Evolutionary conservation across 2,888 invertebrate species (phyloP).

Genomic region (Platypus cylindrus): DNA sequence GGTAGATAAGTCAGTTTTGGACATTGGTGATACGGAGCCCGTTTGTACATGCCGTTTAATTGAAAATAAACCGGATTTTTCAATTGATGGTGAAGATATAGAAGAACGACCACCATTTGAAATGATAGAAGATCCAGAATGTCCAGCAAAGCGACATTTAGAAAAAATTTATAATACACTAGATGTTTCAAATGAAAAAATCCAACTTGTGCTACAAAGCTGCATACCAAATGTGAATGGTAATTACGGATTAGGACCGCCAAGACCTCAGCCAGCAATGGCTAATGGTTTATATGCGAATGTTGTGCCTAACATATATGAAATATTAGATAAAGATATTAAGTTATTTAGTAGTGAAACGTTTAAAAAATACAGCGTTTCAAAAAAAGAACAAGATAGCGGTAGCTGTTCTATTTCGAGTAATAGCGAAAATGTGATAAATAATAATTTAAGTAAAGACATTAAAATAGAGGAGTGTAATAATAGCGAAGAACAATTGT

Average conservation of each 20-base stretch:
- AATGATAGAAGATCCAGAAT: conserved; percentile 42
- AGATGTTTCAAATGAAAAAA: conserved; percentile 37
- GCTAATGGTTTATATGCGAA: conserved; percentile 29
- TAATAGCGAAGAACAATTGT: conserved; percentile 10
- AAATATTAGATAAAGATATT: conserved; percentile 27
- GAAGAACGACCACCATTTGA: conserved; percentile 27
- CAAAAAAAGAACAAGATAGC: conserved; percentile 25
- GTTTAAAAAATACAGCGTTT: conserved; percentile 34
- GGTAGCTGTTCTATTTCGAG: conserved; percentile 13
- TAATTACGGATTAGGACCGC: conserved; percentile 23
- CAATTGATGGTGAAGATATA: conserved; percentile 24
- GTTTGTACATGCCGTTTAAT: conserved; percentile 28
- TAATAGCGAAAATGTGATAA: conserved; percentile 19
- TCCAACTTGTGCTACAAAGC: conserved; percentile 30
- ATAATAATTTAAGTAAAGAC: background rate
- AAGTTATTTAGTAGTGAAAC: conserved; percentile 29
- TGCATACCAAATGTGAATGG: conserved; percentile 30
- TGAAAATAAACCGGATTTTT: conserved; percentile 27
- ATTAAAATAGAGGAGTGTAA: conserved; percentile 2
- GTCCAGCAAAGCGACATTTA: conserved; percentile 38
- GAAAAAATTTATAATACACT: conserved; percentile 40
- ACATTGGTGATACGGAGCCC: conserved; percentile 20
- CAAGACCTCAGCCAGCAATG: conserved; percentile 15
- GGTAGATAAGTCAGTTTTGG: conserved; percentile 37
- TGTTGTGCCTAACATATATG: conserved; percentile 37